Evolutionary conservation across 1,140 invertebrate genomes (phyloP).

Genomic region (Chironomus tepperi): DNA sequence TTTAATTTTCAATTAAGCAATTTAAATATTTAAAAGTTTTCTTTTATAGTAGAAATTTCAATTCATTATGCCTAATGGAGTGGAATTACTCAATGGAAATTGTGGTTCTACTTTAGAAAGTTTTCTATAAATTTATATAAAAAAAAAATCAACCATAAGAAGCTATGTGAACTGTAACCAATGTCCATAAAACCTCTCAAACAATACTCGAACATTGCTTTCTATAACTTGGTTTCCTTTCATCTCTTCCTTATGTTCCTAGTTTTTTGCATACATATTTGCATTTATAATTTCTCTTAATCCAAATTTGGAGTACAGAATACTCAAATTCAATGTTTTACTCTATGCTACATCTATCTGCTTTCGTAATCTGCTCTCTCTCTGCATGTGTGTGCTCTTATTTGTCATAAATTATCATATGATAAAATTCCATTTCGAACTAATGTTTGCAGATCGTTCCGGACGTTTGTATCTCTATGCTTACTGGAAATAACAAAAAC

Average conservation of each 20-base stretch:
- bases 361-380: neutral
- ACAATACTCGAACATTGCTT: neutral
- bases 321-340: neutral
- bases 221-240: too few species aligned
- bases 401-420: constrained; percentile 23
- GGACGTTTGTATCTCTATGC: neutral
- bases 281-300: constrained; percentile 21
- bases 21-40: too few species aligned
- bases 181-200: neutral
- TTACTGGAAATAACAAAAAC: neutral
- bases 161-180: neutral
- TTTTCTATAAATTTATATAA: too few species aligned
- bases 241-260: neutral
- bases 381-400: neutral
- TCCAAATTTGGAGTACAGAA: constrained; percentile 11
- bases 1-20: too few species aligned
- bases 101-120: too few species aligned
- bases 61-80: too few species aligned
- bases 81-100: too few species aligned
- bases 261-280: constrained; percentile 9
- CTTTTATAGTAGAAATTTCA: too few species aligned
- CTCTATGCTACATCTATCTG: neutral
- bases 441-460: constrained; percentile 7
- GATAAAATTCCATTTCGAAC: constrained; percentile 15
- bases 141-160: too few species aligned